Evolutionary conservation across 2,888 invertebrate genomes (phyloP), one percentile per base, ranked within the genome.

Genomic region (Achlya flavicornis): DNA sequence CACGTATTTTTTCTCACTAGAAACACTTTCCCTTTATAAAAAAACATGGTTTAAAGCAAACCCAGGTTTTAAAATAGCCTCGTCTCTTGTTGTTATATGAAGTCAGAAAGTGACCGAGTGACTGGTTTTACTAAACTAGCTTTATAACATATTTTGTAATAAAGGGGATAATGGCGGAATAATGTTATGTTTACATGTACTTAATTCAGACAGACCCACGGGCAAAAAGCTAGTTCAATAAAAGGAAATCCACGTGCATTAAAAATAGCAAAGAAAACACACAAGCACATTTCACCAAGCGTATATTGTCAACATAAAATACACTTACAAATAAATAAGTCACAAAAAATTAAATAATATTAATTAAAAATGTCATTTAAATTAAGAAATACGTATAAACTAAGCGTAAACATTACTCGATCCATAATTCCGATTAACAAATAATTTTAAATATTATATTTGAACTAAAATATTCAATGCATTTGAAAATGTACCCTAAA

Each of bases 301-400:
- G 81, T 92, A 91, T 92, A 92, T 87, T 92, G 85, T 91, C 90
- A 92, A 91, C 89, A 87, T 87, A 84, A 85, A 83, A 84, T 83
- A 84, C 79, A 84, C 87, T 89, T 89, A 87, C 66, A 81, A 89
- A 91, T 90, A 92, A 91, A 90, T 90, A 88, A 78, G 67, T 72
- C 69, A 73, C 72, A 73, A 73, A 75, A 26, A 74, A 77, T 70
- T 65, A 68, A 73, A 73, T 74, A 74, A 77, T 70, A 66, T 70
- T 68, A 66, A 64, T 67, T 67, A 66, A 68, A 71, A 71, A 69
- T 67, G 69, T 67, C 68, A 76, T 1, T 75, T 66, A 63, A 63
- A 70, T 68, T 66, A 65, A 66, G 65, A 19, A 64, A 59, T 63
- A 64, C 62, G 64, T 57, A 66, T 26, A 48, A 64, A 64, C 65